Evolutionary conservation across 2,113 vertebrate genomes (phyloP).

Genomic region (Lepisosteus osseus): DNA sequence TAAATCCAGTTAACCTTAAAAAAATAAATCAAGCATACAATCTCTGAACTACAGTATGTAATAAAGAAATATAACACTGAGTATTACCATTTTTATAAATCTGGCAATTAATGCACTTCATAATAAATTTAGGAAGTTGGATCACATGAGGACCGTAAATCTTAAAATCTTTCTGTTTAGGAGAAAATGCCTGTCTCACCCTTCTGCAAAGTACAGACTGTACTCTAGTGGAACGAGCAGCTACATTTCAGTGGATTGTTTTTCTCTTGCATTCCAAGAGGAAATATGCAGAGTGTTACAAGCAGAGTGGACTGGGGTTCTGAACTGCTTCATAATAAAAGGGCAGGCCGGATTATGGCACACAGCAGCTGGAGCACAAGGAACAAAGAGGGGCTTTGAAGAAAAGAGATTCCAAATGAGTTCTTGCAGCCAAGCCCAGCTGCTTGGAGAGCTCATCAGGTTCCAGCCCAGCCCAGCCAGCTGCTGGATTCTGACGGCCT

Average conservation of each 20-base stretch:
- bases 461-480: conserved; percentile 33
- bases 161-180: too few relatives aligned
- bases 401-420: conserved; percentile 40
- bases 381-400: conserved; percentile 65
- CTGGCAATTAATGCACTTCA: too few relatives aligned
- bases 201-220: not conserved
- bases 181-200: not conserved
- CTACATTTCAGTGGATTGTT: too few relatives aligned
- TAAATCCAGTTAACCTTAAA: too few relatives aligned
- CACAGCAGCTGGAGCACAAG: conserved; percentile 59
- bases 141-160: too few relatives aligned
- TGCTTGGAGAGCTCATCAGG: conserved; percentile 37
- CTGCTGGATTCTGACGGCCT: conserved; percentile 17
- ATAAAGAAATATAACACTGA: too few relatives aligned
- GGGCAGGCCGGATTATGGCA: conserved; percentile 43
- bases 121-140: too few relatives aligned
- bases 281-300: not conserved
- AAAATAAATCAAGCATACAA: too few relatives aligned
- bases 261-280: too few relatives aligned
- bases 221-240: too few relatives aligned
- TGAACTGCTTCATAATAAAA: conserved; percentile 29
- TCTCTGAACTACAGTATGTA: too few relatives aligned
- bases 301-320: conserved; percentile 5
- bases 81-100: too few relatives aligned
- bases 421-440: conserved; percentile 44